Conservation (phyloP, 2,797 vertebrate genomes). For the Lagodon rhomboides region DNA sequence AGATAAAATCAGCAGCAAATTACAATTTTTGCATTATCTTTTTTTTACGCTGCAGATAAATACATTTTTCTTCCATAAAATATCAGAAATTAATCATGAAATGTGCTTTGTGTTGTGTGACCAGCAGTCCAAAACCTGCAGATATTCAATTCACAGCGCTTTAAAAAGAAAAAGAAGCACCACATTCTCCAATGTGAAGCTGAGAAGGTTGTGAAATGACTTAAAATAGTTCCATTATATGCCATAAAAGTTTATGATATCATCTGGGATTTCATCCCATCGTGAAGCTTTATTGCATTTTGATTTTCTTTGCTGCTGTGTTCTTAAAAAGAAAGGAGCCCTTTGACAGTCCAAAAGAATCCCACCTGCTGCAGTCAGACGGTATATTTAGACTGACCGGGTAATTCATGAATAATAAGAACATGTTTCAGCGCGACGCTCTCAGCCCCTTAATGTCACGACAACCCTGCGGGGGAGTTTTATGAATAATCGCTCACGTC, state of each 20-base stretch:
- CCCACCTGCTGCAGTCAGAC: conserved; percentile 30
- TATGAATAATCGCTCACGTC: conserved; percentile 36
- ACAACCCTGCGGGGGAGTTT: conserved; percentile 24
- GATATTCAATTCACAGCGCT: neutral
- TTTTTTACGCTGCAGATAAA: too few relatives aligned
- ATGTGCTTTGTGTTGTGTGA: neutral
- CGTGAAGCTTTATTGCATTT: neutral
- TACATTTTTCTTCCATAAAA: too few relatives aligned
- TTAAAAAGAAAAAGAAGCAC: neutral
- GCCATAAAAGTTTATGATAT: too few relatives aligned
- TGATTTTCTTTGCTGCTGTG: too few relatives aligned
- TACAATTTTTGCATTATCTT: neutral
- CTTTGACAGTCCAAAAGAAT: neutral
- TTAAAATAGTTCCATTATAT: neutral
- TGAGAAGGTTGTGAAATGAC: too few relatives aligned
- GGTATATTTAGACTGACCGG: conserved; percentile 42
- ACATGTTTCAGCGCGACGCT: conserved; percentile 26
- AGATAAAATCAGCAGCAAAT: neutral
- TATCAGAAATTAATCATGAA: neutral
- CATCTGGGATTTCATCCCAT: neutral
- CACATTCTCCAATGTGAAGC: neutral
- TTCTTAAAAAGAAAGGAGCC: neutral
- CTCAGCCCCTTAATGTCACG: conserved; percentile 36
- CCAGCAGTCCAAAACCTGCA: neutral
- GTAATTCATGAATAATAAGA: conserved; percentile 46